These are phyloP conservation scores for Plusia festucae DNA, from an alignment of 2,888 invertebrate species.

Conservation along the genomic window DNA sequence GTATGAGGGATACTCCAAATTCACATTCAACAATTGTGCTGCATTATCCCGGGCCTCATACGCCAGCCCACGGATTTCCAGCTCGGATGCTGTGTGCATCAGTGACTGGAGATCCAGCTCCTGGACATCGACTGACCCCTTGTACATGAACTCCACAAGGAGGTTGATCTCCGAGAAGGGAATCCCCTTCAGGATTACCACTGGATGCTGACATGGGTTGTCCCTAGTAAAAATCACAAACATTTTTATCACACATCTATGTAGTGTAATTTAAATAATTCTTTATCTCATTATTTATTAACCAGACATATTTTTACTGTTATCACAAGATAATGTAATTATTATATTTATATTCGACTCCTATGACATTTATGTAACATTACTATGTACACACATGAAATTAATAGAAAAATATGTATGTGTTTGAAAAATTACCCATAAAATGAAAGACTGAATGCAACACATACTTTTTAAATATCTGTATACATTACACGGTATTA, in stretches of 20 bases:
- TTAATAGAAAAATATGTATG: slow-evolving; percentile 28
- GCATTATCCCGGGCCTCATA: slow-evolving; percentile 90
- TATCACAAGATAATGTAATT: slow-evolving; percentile 68
- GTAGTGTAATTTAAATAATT: slow-evolving; percentile 53
- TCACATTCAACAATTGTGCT: slow-evolving; percentile 87
- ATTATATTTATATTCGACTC: slow-evolving; percentile 55
- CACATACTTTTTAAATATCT: slow-evolving; percentile 68
- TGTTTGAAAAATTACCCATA: slow-evolving; percentile 49
- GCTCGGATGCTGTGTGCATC: slow-evolving; percentile 91
- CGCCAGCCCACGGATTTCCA: slow-evolving; percentile 91
- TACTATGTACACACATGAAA: slow-evolving; percentile 35
- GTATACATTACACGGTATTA: slow-evolving; percentile 72
- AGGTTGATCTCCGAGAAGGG: slow-evolving; percentile 91
- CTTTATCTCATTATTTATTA: slow-evolving; percentile 64
- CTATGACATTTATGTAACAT: slow-evolving; percentile 69
- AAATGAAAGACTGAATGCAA: slow-evolving; percentile 54
- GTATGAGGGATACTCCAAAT: slow-evolving; percentile 85
- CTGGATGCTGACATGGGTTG: slow-evolving; percentile 93
- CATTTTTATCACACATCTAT: slow-evolving; percentile 40
- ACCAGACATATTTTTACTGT: slow-evolving; percentile 59
- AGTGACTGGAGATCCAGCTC: slow-evolving; percentile 90
- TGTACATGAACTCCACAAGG: slow-evolving; percentile 92
- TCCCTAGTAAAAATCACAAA: slow-evolving; percentile 79
- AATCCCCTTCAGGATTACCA: slow-evolving; percentile 92
- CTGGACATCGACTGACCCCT: slow-evolving; percentile 91